A percentile compares a stretch with the other conserved stretches of the same genome.
Evolutionary conservation across 2,113 vertebrate species (phyloP).

Genomic region (Corapipo altera): DNA sequence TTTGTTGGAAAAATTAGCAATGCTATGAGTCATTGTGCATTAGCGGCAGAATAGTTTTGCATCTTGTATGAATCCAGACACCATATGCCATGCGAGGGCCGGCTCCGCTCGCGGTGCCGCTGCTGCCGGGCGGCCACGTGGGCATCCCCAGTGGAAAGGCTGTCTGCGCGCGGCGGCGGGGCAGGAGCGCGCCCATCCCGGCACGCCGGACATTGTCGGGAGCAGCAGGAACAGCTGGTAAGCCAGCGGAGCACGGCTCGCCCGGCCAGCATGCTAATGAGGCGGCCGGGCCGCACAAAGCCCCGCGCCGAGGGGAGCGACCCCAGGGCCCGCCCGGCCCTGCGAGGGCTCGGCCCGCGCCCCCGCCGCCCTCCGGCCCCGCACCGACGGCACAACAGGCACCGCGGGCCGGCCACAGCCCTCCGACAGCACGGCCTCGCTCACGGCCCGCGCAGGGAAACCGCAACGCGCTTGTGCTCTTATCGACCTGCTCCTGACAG

Average conservation of each 20-base stretch:
- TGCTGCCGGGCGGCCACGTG: constrained; percentile 89
- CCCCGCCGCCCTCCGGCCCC: not conserved
- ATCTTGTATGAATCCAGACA: constrained; percentile 98
- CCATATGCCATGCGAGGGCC: constrained; percentile 99
- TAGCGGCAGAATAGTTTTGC: constrained; percentile 96
- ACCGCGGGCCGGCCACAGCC: not conserved
- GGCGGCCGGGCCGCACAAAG: constrained; percentile 65
- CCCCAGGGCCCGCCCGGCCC: not conserved
- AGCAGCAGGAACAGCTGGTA: constrained; percentile 98
- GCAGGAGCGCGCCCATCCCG: constrained; percentile 86
- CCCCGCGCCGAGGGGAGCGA: not conserved
- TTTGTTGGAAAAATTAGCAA: constrained; percentile 92
- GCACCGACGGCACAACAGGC: not conserved
- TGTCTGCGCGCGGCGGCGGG: constrained; percentile 72
- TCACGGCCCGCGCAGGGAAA: not conserved
- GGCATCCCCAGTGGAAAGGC: constrained; percentile 85
- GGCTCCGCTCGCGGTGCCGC: constrained; percentile 88
- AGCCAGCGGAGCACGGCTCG: constrained; percentile 73
- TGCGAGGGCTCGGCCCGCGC: not conserved
- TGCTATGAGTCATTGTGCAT: constrained; percentile 98
- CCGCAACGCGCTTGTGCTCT: fast-evolving
- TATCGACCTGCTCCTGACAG: fast-evolving
- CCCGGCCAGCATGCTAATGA: constrained; percentile 88
- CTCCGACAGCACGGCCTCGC: too few species aligned
- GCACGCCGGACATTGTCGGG: constrained; percentile 92